These are phyloP conservation scores for Diplosoma virens DNA, from an alignment of 23 tunicate species.

Conservation along the genomic window DNA sequence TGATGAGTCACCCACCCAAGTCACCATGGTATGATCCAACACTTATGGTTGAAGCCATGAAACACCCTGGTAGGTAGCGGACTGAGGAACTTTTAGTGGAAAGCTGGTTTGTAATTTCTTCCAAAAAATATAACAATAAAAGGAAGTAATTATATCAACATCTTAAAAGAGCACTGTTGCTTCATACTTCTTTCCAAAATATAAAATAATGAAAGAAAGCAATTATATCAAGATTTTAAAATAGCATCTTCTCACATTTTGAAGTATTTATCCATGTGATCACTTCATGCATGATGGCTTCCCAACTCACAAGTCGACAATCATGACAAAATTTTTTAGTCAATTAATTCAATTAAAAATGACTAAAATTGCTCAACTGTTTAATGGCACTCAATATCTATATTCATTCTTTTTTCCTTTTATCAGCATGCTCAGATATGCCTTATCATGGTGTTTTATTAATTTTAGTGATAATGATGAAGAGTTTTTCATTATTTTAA, in stretches of 20 bases:
- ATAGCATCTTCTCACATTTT: conserved; percentile 22
- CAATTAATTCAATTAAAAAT: neutral
- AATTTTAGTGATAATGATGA: no score
- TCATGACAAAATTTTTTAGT: conserved; percentile 2
- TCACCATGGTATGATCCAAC: conserved; percentile 12
- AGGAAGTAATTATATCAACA: conserved; percentile 16
- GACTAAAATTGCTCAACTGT: neutral
- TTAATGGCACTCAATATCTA: no score
- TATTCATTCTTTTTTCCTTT: no score
- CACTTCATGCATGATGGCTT: conserved; percentile 17
- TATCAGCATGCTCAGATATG: no score
- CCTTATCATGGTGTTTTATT: no score
- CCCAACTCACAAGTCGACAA: conserved; percentile 17
- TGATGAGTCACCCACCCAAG: neutral
- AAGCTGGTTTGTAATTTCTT: neutral
- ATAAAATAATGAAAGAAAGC: conserved; percentile 23
- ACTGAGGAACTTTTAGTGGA: conserved; percentile 29
- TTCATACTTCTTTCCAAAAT: neutral
- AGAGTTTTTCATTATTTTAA: no score
- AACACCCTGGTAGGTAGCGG: conserved; percentile 13
- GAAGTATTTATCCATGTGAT: conserved; percentile 28
- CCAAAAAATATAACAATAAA: conserved; percentile 18
- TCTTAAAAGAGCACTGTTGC: conserved; percentile 8
- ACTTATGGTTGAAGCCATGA: neutral
- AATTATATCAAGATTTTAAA: conserved; percentile 12